Percentiles rank a stretch among this genome's conserved stretches.
Evolutionary conservation across 2,113 vertebrate species (phyloP).

Genomic region (Ibidorhyncha struthersii): DNA sequence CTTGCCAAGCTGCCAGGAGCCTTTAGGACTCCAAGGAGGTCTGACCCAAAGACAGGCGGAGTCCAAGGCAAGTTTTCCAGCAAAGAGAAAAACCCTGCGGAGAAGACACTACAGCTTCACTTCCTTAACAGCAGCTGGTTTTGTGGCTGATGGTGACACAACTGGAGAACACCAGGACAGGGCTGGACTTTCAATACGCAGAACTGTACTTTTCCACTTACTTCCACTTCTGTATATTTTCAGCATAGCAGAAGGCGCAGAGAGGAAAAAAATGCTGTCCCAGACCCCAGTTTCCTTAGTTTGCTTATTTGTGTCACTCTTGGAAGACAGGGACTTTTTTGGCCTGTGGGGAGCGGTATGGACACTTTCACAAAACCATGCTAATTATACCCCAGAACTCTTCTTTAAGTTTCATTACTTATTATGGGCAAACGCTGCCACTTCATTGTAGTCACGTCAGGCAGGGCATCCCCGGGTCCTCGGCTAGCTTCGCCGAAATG

Average conservation of each 20-base stretch:
- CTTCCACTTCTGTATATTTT: constrained; percentile 26
- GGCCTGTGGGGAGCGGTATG: not conserved
- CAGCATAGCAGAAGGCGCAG: not conserved
- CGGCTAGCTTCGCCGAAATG: not conserved
- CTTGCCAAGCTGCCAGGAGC: not conserved
- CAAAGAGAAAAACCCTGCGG: not conserved
- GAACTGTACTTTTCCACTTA: not conserved
- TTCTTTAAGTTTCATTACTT: not conserved
- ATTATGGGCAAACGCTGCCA: not conserved
- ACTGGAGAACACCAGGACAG: not conserved
- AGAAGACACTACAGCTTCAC: not conserved
- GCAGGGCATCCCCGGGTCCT: not conserved
- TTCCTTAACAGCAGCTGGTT: not conserved
- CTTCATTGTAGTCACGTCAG: not conserved
- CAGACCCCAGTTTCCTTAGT: not conserved
- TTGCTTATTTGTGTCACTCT: not conserved
- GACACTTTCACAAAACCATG: rapidly evolving
- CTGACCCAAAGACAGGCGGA: not conserved
- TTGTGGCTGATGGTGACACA: not conserved
- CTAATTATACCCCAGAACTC: not conserved
- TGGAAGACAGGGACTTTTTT: not conserved
- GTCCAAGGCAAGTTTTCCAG: not conserved
- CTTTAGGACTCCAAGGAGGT: not conserved
- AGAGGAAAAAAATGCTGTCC: not conserved
- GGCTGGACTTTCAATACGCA: not conserved